Conservation (phyloP, 2,113 vertebrate genomes). For the Balaeniceps rex region DNA sequence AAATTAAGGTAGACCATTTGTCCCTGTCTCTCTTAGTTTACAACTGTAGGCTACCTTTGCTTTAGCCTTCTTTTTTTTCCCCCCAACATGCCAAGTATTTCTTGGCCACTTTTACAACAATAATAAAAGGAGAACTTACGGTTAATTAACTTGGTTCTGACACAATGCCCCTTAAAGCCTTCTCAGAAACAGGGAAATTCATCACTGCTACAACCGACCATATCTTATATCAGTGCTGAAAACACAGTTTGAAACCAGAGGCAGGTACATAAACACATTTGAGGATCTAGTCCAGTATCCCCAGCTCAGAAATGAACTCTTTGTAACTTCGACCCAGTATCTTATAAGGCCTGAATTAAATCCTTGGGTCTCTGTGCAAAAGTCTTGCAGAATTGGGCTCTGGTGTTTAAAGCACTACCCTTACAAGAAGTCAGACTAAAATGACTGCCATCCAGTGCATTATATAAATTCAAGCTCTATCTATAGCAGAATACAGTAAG, state of each 20-base stretch:
- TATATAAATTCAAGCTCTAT: background rate
- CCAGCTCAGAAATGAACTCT: background rate
- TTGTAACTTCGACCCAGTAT: background rate
- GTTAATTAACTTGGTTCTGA: background rate
- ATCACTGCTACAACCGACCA: background rate
- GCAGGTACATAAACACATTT: background rate
- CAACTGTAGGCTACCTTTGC: background rate
- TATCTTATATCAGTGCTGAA: background rate
- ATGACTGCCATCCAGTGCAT: background rate
- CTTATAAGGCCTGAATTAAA: background rate
- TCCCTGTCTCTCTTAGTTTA: background rate
- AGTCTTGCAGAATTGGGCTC: background rate
- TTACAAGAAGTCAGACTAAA: background rate
- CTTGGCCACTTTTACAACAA: background rate
- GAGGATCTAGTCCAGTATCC: background rate
- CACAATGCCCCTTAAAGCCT: background rate
- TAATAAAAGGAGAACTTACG: background rate
- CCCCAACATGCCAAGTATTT: background rate
- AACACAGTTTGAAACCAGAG: background rate
- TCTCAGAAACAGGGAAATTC: background rate
- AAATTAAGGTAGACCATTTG: background rate
- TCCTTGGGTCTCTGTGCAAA: background rate
- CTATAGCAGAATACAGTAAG: background rate
- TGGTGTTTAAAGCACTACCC: background rate
- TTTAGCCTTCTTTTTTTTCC: background rate